Evolutionary conservation across 2,888 invertebrate genomes (phyloP), one percentile per base, ranked within the genome.

Genomic region (Xylophagus ater): DNA sequence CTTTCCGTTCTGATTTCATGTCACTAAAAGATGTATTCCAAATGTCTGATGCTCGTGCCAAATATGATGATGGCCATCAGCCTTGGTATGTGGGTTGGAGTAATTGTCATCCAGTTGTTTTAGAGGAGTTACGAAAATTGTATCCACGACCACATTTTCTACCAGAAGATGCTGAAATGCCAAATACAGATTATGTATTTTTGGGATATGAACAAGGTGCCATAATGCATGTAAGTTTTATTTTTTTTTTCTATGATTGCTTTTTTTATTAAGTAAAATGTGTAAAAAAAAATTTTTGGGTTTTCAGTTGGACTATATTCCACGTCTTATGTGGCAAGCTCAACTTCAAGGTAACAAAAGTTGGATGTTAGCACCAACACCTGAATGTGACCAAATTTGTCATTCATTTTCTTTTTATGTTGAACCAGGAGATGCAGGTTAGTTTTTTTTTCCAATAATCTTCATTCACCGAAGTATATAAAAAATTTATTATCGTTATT

Each of bases 11-110:
- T 13, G 78, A 87, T 60, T 75, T 89, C 51, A 76, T 78, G 51
- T 74, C 77, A 18, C 58, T 90, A 41, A 68, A 71, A 43, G 82
- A 89, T 57, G 85, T 87, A 9, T 81, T 90, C 55, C 67, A 70
- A 43, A 85, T 86, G 84, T 72, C 78, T 5, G 63, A 71, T 31
- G 70, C 69, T 36, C 71, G 84, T 54, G 75, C 78, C 4, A 57
- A 56, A 32, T 50, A 58, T 4, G 65, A 59, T 19, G 74, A 78
- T 62, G 66, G 70, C 24, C 68, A 68, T 10, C 69, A 78, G 51
- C 77, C 86, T 2, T 90, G 89, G 89, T 90, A 90, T 68, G 81
- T 90, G 31, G 90, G 90, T 49, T 89, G 89, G 88, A 84, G 85
- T 41, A 90, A 90, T 59, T 92, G 90, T 56, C 83, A 92, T 67